Conservation (phyloP, 1,140 invertebrate species). For the Drosophila obscura region DNA sequence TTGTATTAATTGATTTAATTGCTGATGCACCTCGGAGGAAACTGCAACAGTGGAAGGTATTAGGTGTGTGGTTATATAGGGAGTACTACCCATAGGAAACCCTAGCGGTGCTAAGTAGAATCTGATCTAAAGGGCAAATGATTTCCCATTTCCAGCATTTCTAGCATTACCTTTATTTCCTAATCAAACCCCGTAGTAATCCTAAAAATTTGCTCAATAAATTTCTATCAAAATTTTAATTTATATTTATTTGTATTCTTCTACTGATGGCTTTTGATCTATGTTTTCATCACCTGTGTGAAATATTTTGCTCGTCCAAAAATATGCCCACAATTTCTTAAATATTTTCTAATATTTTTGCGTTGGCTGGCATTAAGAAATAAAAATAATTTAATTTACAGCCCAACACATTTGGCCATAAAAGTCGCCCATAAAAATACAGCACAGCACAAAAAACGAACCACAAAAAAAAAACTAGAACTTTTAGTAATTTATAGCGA, state of each 20-base stretch:
- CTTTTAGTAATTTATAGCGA: conserved; percentile 32
- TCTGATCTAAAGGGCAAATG: too few relatives aligned
- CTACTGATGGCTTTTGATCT: conserved; percentile 10
- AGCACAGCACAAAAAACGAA: conserved; percentile 13
- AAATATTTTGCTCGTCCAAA: conserved; percentile 21
- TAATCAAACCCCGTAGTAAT: not conserved
- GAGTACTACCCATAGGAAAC: too few relatives aligned
- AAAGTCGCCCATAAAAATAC: conserved; percentile 50
- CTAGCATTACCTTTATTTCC: too few relatives aligned
- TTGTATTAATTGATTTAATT: too few relatives aligned
- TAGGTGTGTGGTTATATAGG: too few relatives aligned
- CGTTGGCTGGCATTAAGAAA: conserved; percentile 12
- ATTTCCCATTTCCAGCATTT: not conserved
- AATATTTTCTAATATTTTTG: conserved; percentile 30
- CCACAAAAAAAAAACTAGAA: conserved; percentile 34
- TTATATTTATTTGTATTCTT: conserved; percentile 16
- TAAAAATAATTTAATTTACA: conserved; percentile 54
- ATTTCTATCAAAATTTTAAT: not conserved
- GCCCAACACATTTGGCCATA: conserved; percentile 33
- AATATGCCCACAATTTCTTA: conserved; percentile 17
- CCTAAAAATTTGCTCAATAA: not conserved
- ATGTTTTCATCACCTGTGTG: conserved; percentile 49
- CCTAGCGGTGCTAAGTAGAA: too few relatives aligned
- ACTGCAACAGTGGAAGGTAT: too few relatives aligned
- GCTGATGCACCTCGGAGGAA: too few relatives aligned